Evolutionary conservation across 2,797 vertebrate species (phyloP).

Genomic region (Peromyscus attwateri): DNA sequence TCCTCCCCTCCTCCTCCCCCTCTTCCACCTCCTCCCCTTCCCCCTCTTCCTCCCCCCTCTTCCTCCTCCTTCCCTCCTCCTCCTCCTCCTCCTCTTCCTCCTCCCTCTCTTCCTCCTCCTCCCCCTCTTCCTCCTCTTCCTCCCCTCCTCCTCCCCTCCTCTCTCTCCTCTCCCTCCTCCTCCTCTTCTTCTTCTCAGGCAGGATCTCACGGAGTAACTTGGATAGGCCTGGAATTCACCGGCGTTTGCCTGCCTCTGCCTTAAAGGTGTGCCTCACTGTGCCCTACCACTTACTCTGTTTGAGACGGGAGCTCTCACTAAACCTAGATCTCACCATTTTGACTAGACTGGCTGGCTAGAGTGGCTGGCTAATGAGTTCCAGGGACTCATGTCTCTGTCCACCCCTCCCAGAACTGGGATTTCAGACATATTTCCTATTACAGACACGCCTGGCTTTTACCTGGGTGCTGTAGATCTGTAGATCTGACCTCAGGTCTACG

Average conservation of each 20-base stretch:
- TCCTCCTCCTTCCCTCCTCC: no score
- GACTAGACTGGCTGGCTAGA: neutral
- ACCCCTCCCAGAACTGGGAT: neutral
- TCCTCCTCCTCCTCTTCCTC: no score
- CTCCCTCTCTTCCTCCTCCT: neutral
- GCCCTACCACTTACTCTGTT: neutral
- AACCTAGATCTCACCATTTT: neutral
- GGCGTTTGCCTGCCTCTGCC: neutral
- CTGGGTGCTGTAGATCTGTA: neutral
- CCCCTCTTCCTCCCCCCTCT: no score
- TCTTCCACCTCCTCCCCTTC: fast-evolving
- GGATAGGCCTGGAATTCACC: neutral
- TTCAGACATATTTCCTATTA: neutral
- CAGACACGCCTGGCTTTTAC: neutral
- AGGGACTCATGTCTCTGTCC: neutral
- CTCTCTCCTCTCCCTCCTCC: neutral
- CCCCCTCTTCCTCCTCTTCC: no score
- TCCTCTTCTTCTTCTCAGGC: neutral
- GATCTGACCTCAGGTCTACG: neutral
- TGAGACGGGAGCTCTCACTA: neutral
- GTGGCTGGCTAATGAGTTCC: neutral
- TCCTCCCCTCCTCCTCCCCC: no score
- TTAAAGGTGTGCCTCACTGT: neutral
- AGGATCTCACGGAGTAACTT: neutral
- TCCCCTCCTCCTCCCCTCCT: fast-evolving